Evolutionary conservation across 1,140 invertebrate genomes (phyloP).

Genomic region (Adoxophyes honmai): DNA sequence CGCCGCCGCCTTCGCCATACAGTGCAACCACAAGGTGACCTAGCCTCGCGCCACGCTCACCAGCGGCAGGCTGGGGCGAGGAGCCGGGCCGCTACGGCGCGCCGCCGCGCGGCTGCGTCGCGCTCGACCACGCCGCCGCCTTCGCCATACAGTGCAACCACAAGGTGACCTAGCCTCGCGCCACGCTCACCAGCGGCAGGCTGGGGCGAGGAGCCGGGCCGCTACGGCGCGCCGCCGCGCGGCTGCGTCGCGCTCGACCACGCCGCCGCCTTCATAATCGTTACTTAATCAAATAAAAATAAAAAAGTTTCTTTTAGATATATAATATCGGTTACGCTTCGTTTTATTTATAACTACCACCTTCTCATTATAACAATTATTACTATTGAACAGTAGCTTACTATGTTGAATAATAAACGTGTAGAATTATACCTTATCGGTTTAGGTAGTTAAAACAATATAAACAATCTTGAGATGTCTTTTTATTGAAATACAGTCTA

Average conservation of each 20-base stretch:
- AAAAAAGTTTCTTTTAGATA: too few relatives aligned
- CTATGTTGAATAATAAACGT: too few relatives aligned
- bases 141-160: conserved; percentile 53
- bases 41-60: too few relatives aligned
- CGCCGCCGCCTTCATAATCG: conserved; percentile 31
- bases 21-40: conserved; percentile 52
- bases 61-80: conserved; percentile 35
- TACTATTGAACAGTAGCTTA: too few relatives aligned
- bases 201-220: conserved; percentile 38
- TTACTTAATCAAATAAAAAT: too few relatives aligned
- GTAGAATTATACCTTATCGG: too few relatives aligned
- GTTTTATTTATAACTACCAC: too few relatives aligned
- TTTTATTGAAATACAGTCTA: too few relatives aligned
- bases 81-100: conserved; percentile 44
- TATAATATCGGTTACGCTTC: too few relatives aligned
- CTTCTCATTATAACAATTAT: too few relatives aligned
- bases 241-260: conserved; percentile 40
- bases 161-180: conserved; percentile 28
- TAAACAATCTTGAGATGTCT: too few relatives aligned
- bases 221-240: conserved; percentile 38
- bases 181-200: conserved; percentile 25
- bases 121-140: conserved; percentile 31
- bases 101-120: conserved; percentile 37
- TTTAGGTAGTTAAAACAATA: too few relatives aligned
- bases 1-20: conserved; percentile 37